phyloP scores from a whole-genome alignment of 2,797 vertebrate species.

The Antennarius maculatus region DNA sequence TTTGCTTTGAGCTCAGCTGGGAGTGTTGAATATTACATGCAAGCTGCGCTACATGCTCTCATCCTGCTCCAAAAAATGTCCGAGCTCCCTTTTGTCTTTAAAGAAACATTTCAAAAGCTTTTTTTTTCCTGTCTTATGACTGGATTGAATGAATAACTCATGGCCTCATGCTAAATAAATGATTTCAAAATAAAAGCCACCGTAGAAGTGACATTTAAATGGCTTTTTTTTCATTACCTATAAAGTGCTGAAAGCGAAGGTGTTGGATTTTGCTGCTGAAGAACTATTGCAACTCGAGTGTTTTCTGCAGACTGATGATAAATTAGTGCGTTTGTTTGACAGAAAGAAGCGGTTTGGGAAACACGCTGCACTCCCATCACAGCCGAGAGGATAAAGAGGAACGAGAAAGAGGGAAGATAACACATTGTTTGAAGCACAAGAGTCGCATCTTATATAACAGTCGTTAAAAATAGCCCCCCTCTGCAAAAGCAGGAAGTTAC shows the following conservation, averaged over 20 bases:
- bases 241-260: background rate
- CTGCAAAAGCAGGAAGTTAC: slow-evolving; percentile 70
- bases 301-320: slow-evolving; percentile 16
- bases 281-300: background rate
- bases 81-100: slow-evolving; percentile 32
- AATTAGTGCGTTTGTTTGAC: slow-evolving; percentile 40
- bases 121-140: slow-evolving; percentile 3
- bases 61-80: slow-evolving; percentile 5
- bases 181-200: slow-evolving; percentile 35
- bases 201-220: background rate
- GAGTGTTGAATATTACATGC: slow-evolving; percentile 64
- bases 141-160: slow-evolving; percentile 54
- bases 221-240: background rate
- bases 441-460: slow-evolving; percentile 77
- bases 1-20: slow-evolving; percentile 46
- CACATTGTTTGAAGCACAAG: slow-evolving; percentile 52
- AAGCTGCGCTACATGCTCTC: slow-evolving; percentile 16
- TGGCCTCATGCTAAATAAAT: slow-evolving; percentile 37
- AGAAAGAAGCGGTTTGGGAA: background rate
- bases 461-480: slow-evolving; percentile 78
- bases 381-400: slow-evolving; percentile 37
- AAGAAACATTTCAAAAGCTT: slow-evolving; percentile 28
- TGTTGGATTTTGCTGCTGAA: no score
- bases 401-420: slow-evolving; percentile 34
- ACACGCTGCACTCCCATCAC: slow-evolving; percentile 15